These are phyloP conservation scores for Athalia cordata DNA, from an alignment of 2,888 invertebrate genomes.

Conservation along the genomic window DNA sequence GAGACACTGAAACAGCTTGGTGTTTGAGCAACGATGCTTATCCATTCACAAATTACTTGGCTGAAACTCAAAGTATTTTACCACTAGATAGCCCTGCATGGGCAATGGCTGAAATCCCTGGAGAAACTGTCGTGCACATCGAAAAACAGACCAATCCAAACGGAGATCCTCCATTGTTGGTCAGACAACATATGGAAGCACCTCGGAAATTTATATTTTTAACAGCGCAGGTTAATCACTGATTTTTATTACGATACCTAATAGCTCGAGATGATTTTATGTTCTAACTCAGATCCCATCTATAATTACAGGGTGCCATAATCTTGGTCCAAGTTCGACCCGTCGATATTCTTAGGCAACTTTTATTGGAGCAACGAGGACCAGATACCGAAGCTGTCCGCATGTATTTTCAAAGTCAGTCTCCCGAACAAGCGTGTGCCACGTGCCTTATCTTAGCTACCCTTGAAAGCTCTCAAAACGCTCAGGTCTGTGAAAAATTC, in stretches of 20 bases:
- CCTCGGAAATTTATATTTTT: slow-evolving; percentile 89
- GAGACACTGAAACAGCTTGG: slow-evolving; percentile 87
- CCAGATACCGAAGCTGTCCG: slow-evolving; percentile 90
- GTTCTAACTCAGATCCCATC: neutral
- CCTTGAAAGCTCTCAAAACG: slow-evolving; percentile 78
- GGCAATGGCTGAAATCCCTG: slow-evolving; percentile 83
- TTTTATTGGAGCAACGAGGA: slow-evolving; percentile 88
- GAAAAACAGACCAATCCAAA: slow-evolving; percentile 68
- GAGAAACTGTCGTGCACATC: slow-evolving; percentile 68
- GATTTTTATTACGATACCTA: neutral
- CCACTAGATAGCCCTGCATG: slow-evolving; percentile 92
- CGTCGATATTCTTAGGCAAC: slow-evolving; percentile 89
- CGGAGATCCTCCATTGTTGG: slow-evolving; percentile 80
- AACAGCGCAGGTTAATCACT: slow-evolving; percentile 82
- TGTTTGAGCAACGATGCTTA: slow-evolving; percentile 85
- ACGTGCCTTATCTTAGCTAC: slow-evolving; percentile 92
- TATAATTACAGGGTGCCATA: slow-evolving; percentile 81
- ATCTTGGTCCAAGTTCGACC: slow-evolving; percentile 89
- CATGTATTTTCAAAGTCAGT: slow-evolving; percentile 89
- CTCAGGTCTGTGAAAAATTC: slow-evolving; percentile 71
- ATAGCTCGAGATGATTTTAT: neutral
- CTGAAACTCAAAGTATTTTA: slow-evolving; percentile 86
- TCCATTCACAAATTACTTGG: slow-evolving; percentile 78
- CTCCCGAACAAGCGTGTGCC: slow-evolving; percentile 91
- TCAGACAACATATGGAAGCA: slow-evolving; percentile 83